Evolutionary conservation across 2,888 invertebrate genomes (phyloP), one percentile per base, ranked within the genome.

Genomic region (Heliconius ismenius): DNA sequence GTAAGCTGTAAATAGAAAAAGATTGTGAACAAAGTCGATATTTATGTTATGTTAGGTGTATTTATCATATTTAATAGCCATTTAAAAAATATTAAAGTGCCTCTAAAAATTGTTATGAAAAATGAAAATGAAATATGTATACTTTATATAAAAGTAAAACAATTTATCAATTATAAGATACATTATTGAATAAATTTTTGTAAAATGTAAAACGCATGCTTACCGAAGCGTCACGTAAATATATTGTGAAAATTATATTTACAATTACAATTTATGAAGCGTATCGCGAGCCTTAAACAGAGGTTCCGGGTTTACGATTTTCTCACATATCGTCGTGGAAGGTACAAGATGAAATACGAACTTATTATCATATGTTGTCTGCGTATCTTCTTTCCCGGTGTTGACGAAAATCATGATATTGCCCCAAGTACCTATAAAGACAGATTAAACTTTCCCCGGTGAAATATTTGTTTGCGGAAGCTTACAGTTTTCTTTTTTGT

Each of bases 401-500:
- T 64, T 65, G 69, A 58, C 68, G 49, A 60, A 76, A 78, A 58
- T 63, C 70, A 60, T 36, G 65, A 60, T 69, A 62, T 60, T 43
- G 28, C 11, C 24, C 32, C 11, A 32, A 60, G 69, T 65, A 24
- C n/a, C 21, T 24, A 64, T 62, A 24, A 68, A 60, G 36, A 75
- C 26, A 65, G 39, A 72, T 72, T 72, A 73, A 65, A 60, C 72
- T 73, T 69, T 73, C 21, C 67, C 18, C 60, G 62, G 60, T 75
- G 72, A 78, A 54, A 68, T 62, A 73, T 75, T 78, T 77, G 60
- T 60, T 63, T 75, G 49, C 60, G 60, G 36, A 65, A 76, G 72
- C 65, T 72, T 54, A 43, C 69, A 74, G 54, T n/a, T 43, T 43
- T 64, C 43, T 36, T 74, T 70, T 36, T 78, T 62, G 58, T 32